A percentile compares a stretch with the other conserved stretches of the same genome.
Evolutionary conservation across 1,140 invertebrate genomes (phyloP).

Genomic region (Zaprionus gabonicus): DNA sequence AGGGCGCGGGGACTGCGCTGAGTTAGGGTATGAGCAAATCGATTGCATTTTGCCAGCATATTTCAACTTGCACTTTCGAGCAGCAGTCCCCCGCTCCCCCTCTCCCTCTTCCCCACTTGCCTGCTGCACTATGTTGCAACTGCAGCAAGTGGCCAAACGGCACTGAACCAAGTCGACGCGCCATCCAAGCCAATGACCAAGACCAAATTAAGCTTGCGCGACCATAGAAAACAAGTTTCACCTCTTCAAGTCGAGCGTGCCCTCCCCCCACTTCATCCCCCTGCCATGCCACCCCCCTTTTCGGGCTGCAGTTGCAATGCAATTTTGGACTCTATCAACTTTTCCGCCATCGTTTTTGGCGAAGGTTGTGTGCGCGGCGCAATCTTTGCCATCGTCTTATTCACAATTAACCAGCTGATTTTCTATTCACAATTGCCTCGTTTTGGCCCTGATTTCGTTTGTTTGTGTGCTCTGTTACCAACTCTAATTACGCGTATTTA

Average conservation of each 20-base stretch:
- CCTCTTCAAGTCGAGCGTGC: constrained; percentile 43
- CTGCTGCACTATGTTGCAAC: constrained; percentile 28
- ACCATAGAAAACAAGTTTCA: constrained; percentile 71
- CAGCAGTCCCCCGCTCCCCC: constrained; percentile 11
- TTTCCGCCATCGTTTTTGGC: constrained; percentile 17
- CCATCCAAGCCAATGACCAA: constrained; percentile 73
- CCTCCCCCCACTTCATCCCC: not conserved
- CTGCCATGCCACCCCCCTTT: not conserved
- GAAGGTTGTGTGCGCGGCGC: constrained; percentile 12
- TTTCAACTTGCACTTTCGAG: constrained; percentile 75
- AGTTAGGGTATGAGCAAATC: constrained; percentile 53
- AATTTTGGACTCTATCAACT: constrained; percentile 7
- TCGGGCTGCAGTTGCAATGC: not conserved
- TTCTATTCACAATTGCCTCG: constrained; percentile 1
- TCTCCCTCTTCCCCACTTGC: too few species aligned
- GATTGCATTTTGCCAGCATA: constrained; percentile 70
- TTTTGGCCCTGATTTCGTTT: constrained; percentile 51
- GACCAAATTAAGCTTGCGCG: constrained; percentile 66
- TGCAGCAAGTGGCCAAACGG: constrained; percentile 32
- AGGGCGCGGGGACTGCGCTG: constrained; percentile 16
- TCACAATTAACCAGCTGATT: constrained; percentile 11
- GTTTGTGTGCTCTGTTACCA: constrained; percentile 8
- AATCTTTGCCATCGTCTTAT: not conserved
- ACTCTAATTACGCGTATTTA: constrained; percentile 36
- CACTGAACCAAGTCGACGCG: constrained; percentile 20